phyloP scores from a whole-genome alignment of 2,797 vertebrate genomes.

The Pangasius macronema region DNA sequence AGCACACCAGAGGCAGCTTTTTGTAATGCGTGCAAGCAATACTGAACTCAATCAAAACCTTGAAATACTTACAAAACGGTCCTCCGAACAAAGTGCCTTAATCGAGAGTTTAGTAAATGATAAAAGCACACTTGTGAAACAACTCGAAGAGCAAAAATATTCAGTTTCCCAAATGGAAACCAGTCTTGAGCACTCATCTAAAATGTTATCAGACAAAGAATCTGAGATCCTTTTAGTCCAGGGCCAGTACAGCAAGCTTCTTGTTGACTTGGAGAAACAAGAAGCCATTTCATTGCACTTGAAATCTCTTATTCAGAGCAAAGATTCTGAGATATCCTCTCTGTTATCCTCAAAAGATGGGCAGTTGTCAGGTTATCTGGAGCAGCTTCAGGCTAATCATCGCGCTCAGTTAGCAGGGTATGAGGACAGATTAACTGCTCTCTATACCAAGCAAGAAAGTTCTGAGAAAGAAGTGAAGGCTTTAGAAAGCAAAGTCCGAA shows the following conservation, averaged over 20 bases:
- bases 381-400: conserved; percentile 79
- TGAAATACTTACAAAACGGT: conserved; percentile 66
- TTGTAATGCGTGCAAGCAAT: conserved; percentile 77
- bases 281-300: conserved; percentile 78
- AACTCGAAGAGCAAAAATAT: conserved; percentile 68
- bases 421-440: conserved; percentile 73
- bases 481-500: conserved; percentile 72
- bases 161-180: conserved; percentile 69
- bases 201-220: conserved; percentile 67
- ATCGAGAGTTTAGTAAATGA: conserved; percentile 72
- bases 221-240: conserved; percentile 70
- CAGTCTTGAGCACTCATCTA: conserved; percentile 66
- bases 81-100: conserved; percentile 69
- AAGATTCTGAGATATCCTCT: conserved; percentile 85
- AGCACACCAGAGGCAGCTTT: conserved; percentile 75
- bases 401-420: conserved; percentile 74
- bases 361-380: conserved; percentile 81
- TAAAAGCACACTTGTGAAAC: conserved; percentile 68
- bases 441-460: conserved; percentile 71
- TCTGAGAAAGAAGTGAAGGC: conserved; percentile 67
- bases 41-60: conserved; percentile 65
- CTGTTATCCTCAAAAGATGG: conserved; percentile 82
- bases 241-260: conserved; percentile 69
- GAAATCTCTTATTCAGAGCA: conserved; percentile 79
- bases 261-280: conserved; percentile 79